Base-by-base conservation (phyloP, 2,888 invertebrate species). In the Boloria selene region DNA sequence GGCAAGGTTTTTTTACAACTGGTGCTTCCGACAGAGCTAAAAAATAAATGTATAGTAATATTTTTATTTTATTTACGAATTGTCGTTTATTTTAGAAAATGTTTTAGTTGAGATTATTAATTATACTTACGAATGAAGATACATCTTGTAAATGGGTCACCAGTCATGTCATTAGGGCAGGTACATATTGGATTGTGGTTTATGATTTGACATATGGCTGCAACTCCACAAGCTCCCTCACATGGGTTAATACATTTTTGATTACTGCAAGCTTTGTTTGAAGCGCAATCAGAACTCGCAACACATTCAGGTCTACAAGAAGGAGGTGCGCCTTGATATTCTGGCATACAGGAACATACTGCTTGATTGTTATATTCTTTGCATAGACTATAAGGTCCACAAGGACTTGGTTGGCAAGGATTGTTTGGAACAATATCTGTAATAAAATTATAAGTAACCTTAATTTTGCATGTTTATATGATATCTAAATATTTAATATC, bases 221-320 rank as follows among this genome's bases (percentile, higher is more conserved):
- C 90, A 50, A 95, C 91, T 22, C 97, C 97, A 79, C 97, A 97
- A n/a, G 95, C 94, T 72, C 96, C 96, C 59, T 94, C 94, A 77
- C 96, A 96, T 45, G 96, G 96, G 79, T 96, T 95, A 59, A 91
- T 81, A 79, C 96, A 96, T 83, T 95, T 95, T 75, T 95, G 95
- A 75, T 94, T 94, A 58, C 94, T 93, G 73, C 96, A 96, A 10
- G 96, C 96, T 83, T 93, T 93, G 75, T 94, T 93, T 5, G 93
- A 92, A 3, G 95, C 87, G 79, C 96, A 96, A 71, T 96, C 96
- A 1, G 95, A 93, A 82, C 95, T 96, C 13, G 94, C 87, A 14
- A 95, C 93, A 79, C 96, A 96, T 84, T 96, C 95, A 10, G 96
- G 96, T 42, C 95, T 91, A 77, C 96, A 96, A 14, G 94, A 89